phyloP scores from a whole-genome alignment of 2,113 vertebrate genomes.

The Cariama cristata region DNA sequence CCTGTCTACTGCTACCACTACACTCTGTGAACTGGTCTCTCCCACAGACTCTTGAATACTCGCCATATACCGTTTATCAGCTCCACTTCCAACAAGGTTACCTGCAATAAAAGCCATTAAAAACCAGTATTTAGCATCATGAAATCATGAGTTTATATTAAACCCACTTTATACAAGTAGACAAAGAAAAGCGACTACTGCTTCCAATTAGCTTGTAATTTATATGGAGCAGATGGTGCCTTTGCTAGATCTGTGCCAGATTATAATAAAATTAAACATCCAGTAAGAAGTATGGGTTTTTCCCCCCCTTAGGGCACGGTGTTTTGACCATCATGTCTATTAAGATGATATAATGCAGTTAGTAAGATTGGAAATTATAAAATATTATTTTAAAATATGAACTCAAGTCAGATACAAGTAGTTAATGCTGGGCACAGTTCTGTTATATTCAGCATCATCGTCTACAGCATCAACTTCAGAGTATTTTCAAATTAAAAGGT shows the following conservation, averaged over 20 bases:
- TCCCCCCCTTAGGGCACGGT: background rate
- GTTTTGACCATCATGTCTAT: background rate
- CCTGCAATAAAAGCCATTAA: background rate
- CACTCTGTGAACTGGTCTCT: constrained; percentile 98
- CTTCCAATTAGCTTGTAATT: background rate
- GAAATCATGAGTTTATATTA: background rate
- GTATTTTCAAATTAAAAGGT: background rate
- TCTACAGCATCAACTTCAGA: background rate
- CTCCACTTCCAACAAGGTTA: constrained; percentile 87
- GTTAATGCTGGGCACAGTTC: background rate
- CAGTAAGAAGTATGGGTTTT: accelerated
- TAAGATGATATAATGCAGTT: background rate
- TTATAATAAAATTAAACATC: background rate
- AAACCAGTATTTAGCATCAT: background rate
- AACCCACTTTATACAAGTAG: background rate
- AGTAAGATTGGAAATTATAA: background rate
- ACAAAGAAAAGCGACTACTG: background rate
- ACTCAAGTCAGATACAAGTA: background rate
- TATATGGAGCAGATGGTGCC: background rate
- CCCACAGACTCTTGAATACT: constrained; percentile 97
- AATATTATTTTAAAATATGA: background rate
- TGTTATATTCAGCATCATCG: background rate
- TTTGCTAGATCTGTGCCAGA: background rate
- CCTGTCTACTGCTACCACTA: constrained; percentile 97
- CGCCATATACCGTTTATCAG: constrained; percentile 92